A percentile compares a stretch with the other conserved stretches of the same genome.
phyloP scores from a whole-genome alignment of 2,113 vertebrate genomes.

The Miniopterus natalensis region DNA sequence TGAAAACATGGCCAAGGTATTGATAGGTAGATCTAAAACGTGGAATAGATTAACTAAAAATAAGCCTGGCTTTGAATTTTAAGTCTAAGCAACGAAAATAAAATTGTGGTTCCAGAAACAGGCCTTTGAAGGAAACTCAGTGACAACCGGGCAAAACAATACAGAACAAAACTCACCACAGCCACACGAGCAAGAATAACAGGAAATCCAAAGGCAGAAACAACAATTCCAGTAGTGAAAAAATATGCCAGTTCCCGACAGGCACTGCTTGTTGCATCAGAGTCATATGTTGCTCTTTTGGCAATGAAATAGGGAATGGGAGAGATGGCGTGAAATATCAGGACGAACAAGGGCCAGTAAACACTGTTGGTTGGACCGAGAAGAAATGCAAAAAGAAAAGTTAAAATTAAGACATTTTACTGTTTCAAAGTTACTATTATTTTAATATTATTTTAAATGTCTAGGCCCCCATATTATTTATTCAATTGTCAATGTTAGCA shows the following conservation, averaged over 20 bases:
- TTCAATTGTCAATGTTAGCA: no score
- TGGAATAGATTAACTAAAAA: neutral
- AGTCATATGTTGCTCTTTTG: constrained; percentile 92
- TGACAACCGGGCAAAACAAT: neutral
- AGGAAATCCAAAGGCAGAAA: constrained; percentile 95
- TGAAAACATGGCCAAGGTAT: neutral
- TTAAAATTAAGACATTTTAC: neutral
- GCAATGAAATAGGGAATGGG: constrained; percentile 96
- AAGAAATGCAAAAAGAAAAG: neutral
- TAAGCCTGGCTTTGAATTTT: neutral
- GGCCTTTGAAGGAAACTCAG: neutral
- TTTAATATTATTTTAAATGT: neutral
- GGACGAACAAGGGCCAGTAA: constrained; percentile 97
- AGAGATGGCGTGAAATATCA: constrained; percentile 95
- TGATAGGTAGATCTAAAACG: neutral
- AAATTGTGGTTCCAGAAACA: neutral
- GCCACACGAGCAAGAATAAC: constrained; percentile 92
- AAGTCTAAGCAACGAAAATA: neutral
- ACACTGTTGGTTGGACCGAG: constrained; percentile 86
- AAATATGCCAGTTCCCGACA: constrained; percentile 96
- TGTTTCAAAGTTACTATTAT: constrained; percentile 18
- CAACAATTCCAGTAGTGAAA: constrained; percentile 97
- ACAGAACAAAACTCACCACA: constrained; percentile 88
- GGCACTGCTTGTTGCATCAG: constrained; percentile 93
- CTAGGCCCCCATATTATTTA: no score